phyloP scores from a whole-genome alignment of 1,140 invertebrate genomes.

The Wiebesia pumilae region DNA sequence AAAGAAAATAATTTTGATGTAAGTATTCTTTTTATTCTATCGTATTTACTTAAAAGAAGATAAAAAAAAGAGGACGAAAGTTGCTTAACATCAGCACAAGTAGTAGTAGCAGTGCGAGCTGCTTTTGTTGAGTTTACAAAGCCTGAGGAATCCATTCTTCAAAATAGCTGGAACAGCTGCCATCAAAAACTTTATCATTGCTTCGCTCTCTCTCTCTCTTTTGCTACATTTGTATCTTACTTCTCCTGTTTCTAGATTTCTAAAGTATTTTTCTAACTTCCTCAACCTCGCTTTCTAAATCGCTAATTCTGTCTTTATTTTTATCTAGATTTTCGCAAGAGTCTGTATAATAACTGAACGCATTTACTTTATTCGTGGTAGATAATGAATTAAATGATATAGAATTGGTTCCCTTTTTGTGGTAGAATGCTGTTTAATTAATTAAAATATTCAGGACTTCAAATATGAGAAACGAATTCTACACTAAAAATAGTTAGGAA shows the following conservation, averaged over 20 bases:
- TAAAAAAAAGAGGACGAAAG: background rate
- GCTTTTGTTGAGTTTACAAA: slow-evolving; percentile 72
- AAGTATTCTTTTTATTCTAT: too few relatives aligned
- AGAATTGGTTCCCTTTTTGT: too few relatives aligned
- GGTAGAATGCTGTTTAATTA: too few relatives aligned
- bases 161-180: slow-evolving; percentile 74
- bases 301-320: background rate
- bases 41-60: background rate
- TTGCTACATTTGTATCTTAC: too few relatives aligned
- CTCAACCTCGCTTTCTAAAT: background rate
- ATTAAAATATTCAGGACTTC: too few relatives aligned
- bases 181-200: slow-evolving; percentile 61
- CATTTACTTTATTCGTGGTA: background rate
- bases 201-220: too few relatives aligned
- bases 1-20: too few relatives aligned
- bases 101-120: slow-evolving; percentile 56
- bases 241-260: background rate
- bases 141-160: slow-evolving; percentile 73
- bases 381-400: too few relatives aligned
- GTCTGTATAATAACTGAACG: slow-evolving; percentile 26
- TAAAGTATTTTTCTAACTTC: background rate
- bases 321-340: background rate
- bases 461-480: too few relatives aligned
- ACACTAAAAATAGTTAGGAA: too few relatives aligned
- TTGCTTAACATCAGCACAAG: slow-evolving; percentile 50